A percentile compares a stretch with the other conserved stretches of the same genome.
phyloP scores from a whole-genome alignment of 2,888 invertebrate genomes.

The Sarcophaga subvicina region DNA sequence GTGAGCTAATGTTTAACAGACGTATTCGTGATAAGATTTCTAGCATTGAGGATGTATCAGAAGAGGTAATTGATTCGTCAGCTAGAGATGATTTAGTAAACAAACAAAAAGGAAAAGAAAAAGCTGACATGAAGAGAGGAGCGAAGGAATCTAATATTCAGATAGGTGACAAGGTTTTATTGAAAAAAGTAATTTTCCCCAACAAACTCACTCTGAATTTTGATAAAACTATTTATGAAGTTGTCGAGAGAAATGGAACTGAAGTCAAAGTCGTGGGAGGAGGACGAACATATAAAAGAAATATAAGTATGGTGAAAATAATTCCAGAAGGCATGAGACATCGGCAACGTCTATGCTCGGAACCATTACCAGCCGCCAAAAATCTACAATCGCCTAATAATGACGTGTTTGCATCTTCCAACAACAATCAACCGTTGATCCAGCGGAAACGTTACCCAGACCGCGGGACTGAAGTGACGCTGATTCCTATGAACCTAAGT shows the following conservation, averaged over 20 bases:
- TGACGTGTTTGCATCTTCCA: background rate
- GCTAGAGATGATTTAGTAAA: constrained; percentile 2
- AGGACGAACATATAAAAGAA: constrained; percentile 55
- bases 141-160: background rate
- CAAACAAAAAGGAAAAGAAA: constrained; percentile 19
- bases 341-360: constrained; percentile 12
- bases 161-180: too few species aligned
- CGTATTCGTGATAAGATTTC: constrained; percentile 71
- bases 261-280: constrained; percentile 44
- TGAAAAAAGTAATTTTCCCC: too few species aligned
- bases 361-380: constrained; percentile 23
- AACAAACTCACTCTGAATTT: too few species aligned
- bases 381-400: too few species aligned
- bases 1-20: constrained; percentile 70
- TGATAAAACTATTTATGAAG: too few species aligned
- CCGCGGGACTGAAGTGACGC: too few species aligned
- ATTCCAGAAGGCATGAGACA: constrained; percentile 25
- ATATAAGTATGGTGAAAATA: constrained; percentile 53
- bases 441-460: too few species aligned
- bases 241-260: constrained; percentile 21
- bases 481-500: too few species aligned
- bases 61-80: constrained; percentile 5
- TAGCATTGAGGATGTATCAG: background rate
- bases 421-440: constrained; percentile 35
- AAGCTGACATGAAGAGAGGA: background rate